Evolutionary conservation across 2,797 vertebrate species (phyloP), one percentile per base, ranked within the genome.

Genomic region (Malurus splendens): DNA sequence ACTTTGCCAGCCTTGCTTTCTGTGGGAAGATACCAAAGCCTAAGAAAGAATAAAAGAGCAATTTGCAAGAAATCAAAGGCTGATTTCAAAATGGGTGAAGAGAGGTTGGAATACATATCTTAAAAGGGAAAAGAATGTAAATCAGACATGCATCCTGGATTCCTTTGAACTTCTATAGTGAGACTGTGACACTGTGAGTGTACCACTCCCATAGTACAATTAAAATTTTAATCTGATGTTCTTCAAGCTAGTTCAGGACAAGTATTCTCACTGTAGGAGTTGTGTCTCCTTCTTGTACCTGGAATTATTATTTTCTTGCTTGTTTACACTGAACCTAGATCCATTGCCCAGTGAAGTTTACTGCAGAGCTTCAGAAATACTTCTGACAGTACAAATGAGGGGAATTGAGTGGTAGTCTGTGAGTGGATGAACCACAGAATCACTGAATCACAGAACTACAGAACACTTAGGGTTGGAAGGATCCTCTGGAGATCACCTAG

Each of bases 371-470:
- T 52, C 56, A 61, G n/a, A 68, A 82, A 48, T 38, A 48, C 22
- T 72, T 82, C 28, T 47, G 27, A 12, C 39, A 60, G 18, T 16
- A 57, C 9, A 44, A 41, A 30, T 5, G 3, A 24, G 19, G 7
- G 9, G 9, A 8, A 6, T 10, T 11, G 12, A 16, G 3, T 0
- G 3, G 3, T n/a, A 13, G 8, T 19, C 36, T 20, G 3, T 22
- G 4, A 3, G 10, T 27, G 17, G 10, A 10, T 27, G 28, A 59
- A 60, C n/a, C 33, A 30, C 28, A 33, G 17, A 32, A 57, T 16
- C 45, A 62, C 30, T 25, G 41, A 33, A 25, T 33, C 42, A 30
- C 39, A 54, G 47, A 75, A 33, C 18, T 22, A 55, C 18, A 36
- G 50, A 42, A 23, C 8, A 48, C 4, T 16, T 41, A 41, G 20